Evolutionary conservation across 2,113 vertebrate genomes (phyloP).

Genomic region (Colinus virginianus): DNA sequence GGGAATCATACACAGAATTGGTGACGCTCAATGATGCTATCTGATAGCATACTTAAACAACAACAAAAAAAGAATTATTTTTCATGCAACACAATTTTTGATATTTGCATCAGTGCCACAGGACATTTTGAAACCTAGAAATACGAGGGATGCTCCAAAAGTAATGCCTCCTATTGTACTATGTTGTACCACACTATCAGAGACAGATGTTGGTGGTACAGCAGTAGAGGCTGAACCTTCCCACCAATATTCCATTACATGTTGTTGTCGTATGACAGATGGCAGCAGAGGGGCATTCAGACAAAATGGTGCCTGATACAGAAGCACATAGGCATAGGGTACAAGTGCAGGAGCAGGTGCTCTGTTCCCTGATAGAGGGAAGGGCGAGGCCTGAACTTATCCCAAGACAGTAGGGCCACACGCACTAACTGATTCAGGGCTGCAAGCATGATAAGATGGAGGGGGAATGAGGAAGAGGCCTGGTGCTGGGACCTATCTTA

Average conservation of each 20-base stretch:
- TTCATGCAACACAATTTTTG: background rate
- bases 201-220: too few relatives aligned
- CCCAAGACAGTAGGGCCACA: background rate
- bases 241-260: too few relatives aligned
- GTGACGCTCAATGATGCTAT: background rate
- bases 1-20: background rate
- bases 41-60: background rate
- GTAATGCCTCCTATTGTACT: too few relatives aligned
- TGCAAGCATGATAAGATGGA: background rate
- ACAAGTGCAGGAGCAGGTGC: background rate
- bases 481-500: background rate
- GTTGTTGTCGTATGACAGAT: too few relatives aligned
- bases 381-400: background rate
- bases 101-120: background rate
- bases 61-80: background rate
- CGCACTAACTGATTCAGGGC: background rate
- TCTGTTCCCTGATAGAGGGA: background rate
- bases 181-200: too few relatives aligned
- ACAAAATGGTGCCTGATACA: too few relatives aligned
- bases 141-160: background rate
- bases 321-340: too few relatives aligned
- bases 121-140: background rate
- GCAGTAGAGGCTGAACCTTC: too few relatives aligned
- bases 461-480: background rate
- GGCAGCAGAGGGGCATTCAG: too few relatives aligned